These are phyloP conservation scores for Chelmon rostratus DNA, from an alignment of 2,797 vertebrate genomes.

Conservation along the genomic window DNA sequence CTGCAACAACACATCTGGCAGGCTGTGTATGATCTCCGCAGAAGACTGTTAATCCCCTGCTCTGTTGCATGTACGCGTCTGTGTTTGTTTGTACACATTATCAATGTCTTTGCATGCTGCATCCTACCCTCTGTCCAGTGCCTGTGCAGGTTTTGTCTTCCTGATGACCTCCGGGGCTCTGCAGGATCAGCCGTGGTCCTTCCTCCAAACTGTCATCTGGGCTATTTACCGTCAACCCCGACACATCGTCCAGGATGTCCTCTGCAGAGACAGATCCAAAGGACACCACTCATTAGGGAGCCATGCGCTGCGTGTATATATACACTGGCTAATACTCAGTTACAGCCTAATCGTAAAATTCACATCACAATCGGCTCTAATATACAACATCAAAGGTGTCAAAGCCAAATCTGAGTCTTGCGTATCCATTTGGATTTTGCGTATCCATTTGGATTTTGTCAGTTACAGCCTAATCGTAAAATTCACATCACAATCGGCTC, in stretches of 20 bases:
- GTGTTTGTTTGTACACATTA: neutral
- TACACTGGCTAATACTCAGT: neutral
- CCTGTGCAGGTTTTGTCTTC: constrained; percentile 81
- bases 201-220: constrained; percentile 81
- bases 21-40: neutral
- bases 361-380: neutral
- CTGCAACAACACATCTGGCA: constrained; percentile 18
- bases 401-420: neutral
- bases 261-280: constrained; percentile 73
- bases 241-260: constrained; percentile 87
- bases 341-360: neutral
- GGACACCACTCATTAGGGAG: neutral
- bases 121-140: constrained; percentile 88
- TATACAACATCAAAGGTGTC: neutral
- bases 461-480: neutral
- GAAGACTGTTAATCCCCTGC: constrained; percentile 4
- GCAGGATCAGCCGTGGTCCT: constrained; percentile 53
- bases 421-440: no score
- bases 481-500: neutral
- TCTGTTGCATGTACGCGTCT: constrained; percentile 17
- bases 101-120: constrained; percentile 11
- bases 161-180: constrained; percentile 76
- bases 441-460: no score
- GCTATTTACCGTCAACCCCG: constrained; percentile 83
- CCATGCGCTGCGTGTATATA: neutral